Evolutionary conservation across 2,888 invertebrate species (phyloP), one percentile per base, ranked within the genome.

Genomic region (Scrobipalpa costella): DNA sequence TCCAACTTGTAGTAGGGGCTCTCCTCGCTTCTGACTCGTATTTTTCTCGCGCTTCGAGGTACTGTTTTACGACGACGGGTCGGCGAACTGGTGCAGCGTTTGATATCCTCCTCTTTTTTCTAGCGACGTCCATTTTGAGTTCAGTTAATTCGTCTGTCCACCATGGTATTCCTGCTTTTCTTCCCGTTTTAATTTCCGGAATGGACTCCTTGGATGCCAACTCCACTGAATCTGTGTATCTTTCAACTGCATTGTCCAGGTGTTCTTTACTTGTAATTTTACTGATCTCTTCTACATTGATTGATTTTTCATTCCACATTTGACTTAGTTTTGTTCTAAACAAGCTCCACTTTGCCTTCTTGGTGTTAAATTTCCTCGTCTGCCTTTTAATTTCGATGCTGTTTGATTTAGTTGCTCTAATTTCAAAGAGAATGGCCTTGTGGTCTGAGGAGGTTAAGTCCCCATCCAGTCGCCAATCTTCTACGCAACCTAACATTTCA

Each of bases 271-370:
- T 47, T 6, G 13, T 15, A 5, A 47, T 47, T 6, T 47, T n/a
- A n/a, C 7, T 6, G 6, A 47, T 6, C 6, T 13, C 15, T 1
- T 47, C 15, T 15, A 47, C 6, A 47, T 47, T 47, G n/a, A 47
- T 47, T 7, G n/a, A 15, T n/a, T 47, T 6, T 15, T 40, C 40
- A 3, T 8, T n/a, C 6, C 9, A 40, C 5, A 63, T n/a, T 36
- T 57, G 57, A 2, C 11, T 49, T 0, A 65, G 8, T 47, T 50
- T 62, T 7, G 36, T 50, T 52, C 47, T 15, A 49, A 62, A 63
- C 7, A 44, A 13, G 33, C n/a, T 11, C 68, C 66, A 68, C 17
- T 66, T 65, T 33, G 66, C 68, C 49, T 66, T 68, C 68, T n/a
- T n/a, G n/a, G n/a, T n/a, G n/a, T n/a, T n/a, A n/a, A n/a, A n/a